Evolutionary conservation across 1,140 invertebrate species (phyloP).

Genomic region (Drosophila pandora): DNA sequence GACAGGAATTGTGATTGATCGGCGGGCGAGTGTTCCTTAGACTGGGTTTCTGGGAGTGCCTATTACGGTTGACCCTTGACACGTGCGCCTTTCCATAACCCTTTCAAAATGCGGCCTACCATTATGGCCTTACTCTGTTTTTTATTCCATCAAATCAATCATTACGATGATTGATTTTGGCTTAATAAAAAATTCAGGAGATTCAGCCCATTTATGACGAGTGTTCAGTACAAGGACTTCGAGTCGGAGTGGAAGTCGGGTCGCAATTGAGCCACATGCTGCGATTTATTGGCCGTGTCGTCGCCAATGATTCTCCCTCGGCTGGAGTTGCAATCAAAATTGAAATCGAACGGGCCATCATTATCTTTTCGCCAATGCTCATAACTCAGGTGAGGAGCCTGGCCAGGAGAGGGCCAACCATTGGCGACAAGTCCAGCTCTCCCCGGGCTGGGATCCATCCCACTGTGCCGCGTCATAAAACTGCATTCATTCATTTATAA

Average conservation of each 20-base stretch:
- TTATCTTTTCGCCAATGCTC: conserved; percentile 66
- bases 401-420: conserved; percentile 5
- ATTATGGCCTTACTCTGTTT: conserved; percentile 3
- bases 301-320: conserved; percentile 4
- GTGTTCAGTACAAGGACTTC: conserved; percentile 32
- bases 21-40: conserved; percentile 52
- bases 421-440: conserved; percentile 47
- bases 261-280: conserved; percentile 43
- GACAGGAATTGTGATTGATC: conserved; percentile 77
- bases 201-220: conserved; percentile 69
- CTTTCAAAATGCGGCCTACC: conserved; percentile 40
- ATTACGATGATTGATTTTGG: conserved; percentile 17
- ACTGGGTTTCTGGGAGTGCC: conserved; percentile 13
- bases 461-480: conserved; percentile 64
- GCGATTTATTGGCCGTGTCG: conserved; percentile 55
- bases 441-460: conserved; percentile 2
- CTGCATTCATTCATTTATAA: conserved; percentile 83
- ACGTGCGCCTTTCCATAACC: conserved; percentile 53
- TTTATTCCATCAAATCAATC: conserved; percentile 65
- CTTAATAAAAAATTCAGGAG: background rate
- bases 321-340: conserved; percentile 31
- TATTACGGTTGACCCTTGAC: conserved; percentile 41
- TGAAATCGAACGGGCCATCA: conserved; percentile 57
- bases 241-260: background rate
- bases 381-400: conserved; percentile 55